Percentiles rank a stretch among this genome's conserved stretches.
Conservation (phyloP, 2,888 invertebrate species). For the Ormyrus thymus region DNA sequence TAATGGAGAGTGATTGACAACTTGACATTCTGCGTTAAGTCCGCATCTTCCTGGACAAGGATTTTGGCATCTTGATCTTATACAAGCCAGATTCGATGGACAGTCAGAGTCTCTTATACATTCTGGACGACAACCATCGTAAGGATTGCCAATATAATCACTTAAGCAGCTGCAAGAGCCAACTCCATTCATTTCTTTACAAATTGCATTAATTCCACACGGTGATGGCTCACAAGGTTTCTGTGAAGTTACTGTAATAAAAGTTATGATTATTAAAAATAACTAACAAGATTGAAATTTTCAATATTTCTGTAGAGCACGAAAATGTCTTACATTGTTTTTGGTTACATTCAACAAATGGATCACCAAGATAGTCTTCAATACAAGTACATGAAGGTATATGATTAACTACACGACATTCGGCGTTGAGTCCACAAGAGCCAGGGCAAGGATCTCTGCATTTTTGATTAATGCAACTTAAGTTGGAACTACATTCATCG, state of each 20-base stretch:
- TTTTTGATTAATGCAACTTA: slow-evolving; percentile 75
- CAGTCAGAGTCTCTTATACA: slow-evolving; percentile 76
- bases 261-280: neutral
- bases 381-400: slow-evolving; percentile 80
- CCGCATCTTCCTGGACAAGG: slow-evolving; percentile 77
- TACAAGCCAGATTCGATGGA: slow-evolving; percentile 75
- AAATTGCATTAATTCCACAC: slow-evolving; percentile 86
- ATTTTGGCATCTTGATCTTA: slow-evolving; percentile 75
- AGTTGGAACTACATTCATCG: slow-evolving; percentile 78
- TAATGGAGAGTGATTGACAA: slow-evolving; percentile 86
- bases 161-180: slow-evolving; percentile 86
- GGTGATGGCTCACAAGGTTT: slow-evolving; percentile 84
- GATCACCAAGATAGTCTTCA: slow-evolving; percentile 77
- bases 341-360: slow-evolving; percentile 78
- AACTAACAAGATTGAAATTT: neutral
- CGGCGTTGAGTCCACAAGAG: slow-evolving; percentile 75
- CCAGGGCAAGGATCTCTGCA: slow-evolving; percentile 74
- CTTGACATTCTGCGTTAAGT: slow-evolving; percentile 82
- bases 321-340: slow-evolving; percentile 62
- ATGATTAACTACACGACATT: slow-evolving; percentile 78
- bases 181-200: slow-evolving; percentile 82
- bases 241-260: slow-evolving; percentile 62
- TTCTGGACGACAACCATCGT: slow-evolving; percentile 75
- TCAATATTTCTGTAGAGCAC: neutral
- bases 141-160: slow-evolving; percentile 84